phyloP scores from a whole-genome alignment of 1,140 invertebrate species.

The Physella acuta region DNA sequence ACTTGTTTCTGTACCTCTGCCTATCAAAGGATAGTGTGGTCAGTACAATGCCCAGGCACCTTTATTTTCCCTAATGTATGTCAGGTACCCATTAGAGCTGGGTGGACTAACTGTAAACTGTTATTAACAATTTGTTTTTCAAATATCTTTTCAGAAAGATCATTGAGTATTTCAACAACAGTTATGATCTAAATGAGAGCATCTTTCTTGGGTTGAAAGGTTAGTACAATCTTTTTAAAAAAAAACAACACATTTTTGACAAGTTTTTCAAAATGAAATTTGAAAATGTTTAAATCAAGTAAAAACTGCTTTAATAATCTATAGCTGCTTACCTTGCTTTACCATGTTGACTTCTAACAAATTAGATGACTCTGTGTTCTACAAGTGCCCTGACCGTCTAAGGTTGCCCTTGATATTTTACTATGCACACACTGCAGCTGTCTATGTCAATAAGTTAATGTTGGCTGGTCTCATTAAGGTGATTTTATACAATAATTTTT shows the following conservation, averaged over 20 bases:
- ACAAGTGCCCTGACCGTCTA: conserved; percentile 55
- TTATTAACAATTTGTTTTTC: background rate
- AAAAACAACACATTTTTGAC: background rate
- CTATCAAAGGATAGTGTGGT: too few relatives aligned
- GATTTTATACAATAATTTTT: too few relatives aligned
- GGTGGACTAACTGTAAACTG: background rate
- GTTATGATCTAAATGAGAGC: conserved; percentile 54
- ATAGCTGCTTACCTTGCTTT: conserved; percentile 9
- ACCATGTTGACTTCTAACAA: too few relatives aligned
- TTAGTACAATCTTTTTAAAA: conserved; percentile 17
- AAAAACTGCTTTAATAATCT: background rate
- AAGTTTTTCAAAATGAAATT: background rate
- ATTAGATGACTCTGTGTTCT: conserved; percentile 50
- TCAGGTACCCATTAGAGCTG: too few relatives aligned
- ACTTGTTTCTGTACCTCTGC: conserved; percentile 14
- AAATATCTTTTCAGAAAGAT: conserved; percentile 40
- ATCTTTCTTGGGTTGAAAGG: conserved; percentile 52
- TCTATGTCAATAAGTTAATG: conserved; percentile 58
- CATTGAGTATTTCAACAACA: conserved; percentile 52
- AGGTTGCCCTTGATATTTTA: conserved; percentile 59
- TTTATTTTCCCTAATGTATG: too few relatives aligned
- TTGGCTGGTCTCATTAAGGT: conserved; percentile 54
- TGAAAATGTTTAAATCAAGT: background rate
- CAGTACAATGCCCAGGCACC: too few relatives aligned
- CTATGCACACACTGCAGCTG: conserved; percentile 57